A percentile compares a stretch with the other conserved stretches of the same genome.
These are phyloP conservation scores for Pachypanchax playfairii DNA, from an alignment of 2,113 vertebrate species.

Conservation along the genomic window DNA sequence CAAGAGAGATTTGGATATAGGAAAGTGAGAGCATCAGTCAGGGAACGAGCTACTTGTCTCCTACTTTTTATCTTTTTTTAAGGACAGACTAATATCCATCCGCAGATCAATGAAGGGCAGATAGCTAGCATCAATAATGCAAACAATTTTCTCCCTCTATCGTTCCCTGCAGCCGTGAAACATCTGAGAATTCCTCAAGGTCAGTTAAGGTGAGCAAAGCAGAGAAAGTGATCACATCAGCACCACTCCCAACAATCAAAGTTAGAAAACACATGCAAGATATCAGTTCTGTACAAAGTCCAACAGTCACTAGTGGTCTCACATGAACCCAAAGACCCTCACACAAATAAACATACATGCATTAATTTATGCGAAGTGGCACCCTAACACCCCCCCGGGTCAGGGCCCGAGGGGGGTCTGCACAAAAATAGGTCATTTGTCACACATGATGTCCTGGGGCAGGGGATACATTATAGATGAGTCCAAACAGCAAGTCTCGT, in stretches of 20 bases:
- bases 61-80: slow-evolving; percentile 8
- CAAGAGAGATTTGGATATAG: slow-evolving; percentile 23
- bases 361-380: slow-evolving; percentile 57
- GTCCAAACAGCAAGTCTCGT: slow-evolving; percentile 78
- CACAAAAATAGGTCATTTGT: slow-evolving; percentile 86
- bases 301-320: slow-evolving; percentile 8
- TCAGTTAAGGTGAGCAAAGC: slow-evolving; percentile 54
- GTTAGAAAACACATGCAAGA: slow-evolving; percentile 5
- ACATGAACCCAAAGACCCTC: slow-evolving; percentile 19
- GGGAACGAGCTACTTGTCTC: slow-evolving; percentile 11
- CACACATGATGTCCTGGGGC: slow-evolving; percentile 83
- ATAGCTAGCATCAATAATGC: slow-evolving; percentile 52
- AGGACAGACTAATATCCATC: slow-evolving; percentile 24
- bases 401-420: slow-evolving; percentile 79
- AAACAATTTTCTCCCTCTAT: slow-evolving; percentile 39
- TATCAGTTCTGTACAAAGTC: slow-evolving; percentile 8
- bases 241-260: slow-evolving; percentile 17
- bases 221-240: slow-evolving; percentile 24
- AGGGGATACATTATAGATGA: slow-evolving; percentile 83
- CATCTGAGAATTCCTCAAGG: slow-evolving; percentile 70
- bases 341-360: slow-evolving; percentile 66
- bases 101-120: slow-evolving; percentile 28
- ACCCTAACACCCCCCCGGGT: slow-evolving; percentile 61
- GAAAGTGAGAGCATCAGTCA: slow-evolving; percentile 31
- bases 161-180: slow-evolving; percentile 33